These are phyloP conservation scores for Syngnathoides biaculeatus DNA, from an alignment of 2,113 vertebrate species.

Conservation along the genomic window DNA sequence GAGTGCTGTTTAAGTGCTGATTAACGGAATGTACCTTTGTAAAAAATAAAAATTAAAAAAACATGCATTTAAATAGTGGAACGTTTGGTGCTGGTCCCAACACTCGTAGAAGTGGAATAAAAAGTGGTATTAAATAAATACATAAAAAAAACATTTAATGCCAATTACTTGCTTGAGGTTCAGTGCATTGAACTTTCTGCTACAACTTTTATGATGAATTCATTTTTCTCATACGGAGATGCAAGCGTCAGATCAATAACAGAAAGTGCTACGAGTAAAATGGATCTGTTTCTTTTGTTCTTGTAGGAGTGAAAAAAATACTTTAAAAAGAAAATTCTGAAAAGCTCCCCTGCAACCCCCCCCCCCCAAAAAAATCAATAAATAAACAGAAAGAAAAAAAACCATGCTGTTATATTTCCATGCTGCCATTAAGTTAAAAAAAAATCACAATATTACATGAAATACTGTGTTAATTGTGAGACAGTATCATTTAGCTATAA, in stretches of 20 bases:
- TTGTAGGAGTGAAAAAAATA: neutral
- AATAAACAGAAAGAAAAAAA: constrained; percentile 7
- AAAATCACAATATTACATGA: constrained; percentile 3
- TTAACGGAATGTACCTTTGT: neutral
- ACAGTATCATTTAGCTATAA: constrained; percentile 43
- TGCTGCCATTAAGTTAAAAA: constrained; percentile 25
- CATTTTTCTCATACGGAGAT: neutral
- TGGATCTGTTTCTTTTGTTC: constrained; percentile 25
- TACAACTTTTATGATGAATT: constrained; percentile 4
- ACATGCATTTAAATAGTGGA: neutral
- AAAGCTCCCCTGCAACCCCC: too few relatives aligned
- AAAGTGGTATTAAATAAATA: constrained; percentile 13
- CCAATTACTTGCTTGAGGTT: constrained; percentile 17
- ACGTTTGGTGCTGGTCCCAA: constrained; percentile 18
- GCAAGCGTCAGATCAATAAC: constrained; percentile 3
- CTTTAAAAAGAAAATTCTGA: too few relatives aligned
- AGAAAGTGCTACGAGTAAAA: constrained; percentile 5
- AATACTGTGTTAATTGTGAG: constrained; percentile 1
- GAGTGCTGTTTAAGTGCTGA: neutral
- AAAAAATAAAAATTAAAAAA: neutral
- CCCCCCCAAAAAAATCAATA: neutral
- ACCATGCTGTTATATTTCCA: constrained; percentile 19
- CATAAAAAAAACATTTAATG: neutral
- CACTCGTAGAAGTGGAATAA: neutral
- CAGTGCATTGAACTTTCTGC: constrained; percentile 9